Evolutionary conservation across 2,888 invertebrate genomes (phyloP), one percentile per base, ranked within the genome.

Genomic region (Patella pellucida): DNA sequence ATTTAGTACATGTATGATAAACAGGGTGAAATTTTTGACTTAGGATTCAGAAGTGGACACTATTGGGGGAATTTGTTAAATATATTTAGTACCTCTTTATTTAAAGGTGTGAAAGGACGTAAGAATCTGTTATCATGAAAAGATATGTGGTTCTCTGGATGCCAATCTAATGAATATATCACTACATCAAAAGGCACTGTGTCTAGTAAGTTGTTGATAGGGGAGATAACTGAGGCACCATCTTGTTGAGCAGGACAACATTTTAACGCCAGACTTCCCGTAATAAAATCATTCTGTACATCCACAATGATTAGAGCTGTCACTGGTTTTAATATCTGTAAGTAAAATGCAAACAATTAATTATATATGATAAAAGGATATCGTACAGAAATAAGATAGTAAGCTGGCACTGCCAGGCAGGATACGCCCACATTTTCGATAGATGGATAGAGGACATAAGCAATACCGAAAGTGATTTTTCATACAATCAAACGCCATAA

Each of bases 201-300:
- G 16, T 85, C 85, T 68, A 87, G 78, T 62, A 97, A 76, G 67
- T 94, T 93, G 92, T 98, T 98, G 86, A 97, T 97, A 0, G 97
- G 96, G 81, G 96, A 96, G 81, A 98, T 94, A 72, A 98, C 96
- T 93, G 94, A 92, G 7, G 78, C 78, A 5, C 89, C 90, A 74
- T 89, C 85, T 74, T 90, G 89, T 19, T 96, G 95, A 23, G 97
- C 97, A 79, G 96, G 95, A 91, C 97, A 97, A 88, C 96, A 95
- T 92, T 95, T 96, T 89, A 99, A 95, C 91, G 97, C 95, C 85
- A 99, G 93, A 11, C 97, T 96, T 68, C 98, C 98, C 75, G 95
- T 94, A 89, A 99, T 97, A 92, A 99, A 99, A 92, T 99, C 98
- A 92, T 99, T 98, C 93, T 99, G 98, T 51, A 98, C 97, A 91